Evolutionary conservation across 1,140 invertebrate genomes (phyloP).

Genomic region (Eciton burchellii): DNA sequence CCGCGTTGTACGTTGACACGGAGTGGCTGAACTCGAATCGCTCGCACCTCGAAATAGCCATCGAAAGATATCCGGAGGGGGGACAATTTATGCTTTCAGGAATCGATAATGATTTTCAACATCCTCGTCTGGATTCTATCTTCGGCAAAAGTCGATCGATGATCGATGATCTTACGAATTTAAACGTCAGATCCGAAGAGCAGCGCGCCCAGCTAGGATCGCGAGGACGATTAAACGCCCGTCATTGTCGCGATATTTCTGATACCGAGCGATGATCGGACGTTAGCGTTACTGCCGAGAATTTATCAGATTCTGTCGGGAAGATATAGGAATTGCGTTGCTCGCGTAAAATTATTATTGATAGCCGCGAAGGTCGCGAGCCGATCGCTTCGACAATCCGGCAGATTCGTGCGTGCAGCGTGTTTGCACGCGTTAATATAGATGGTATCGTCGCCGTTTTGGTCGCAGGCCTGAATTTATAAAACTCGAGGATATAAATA

Average conservation of each 20-base stretch:
- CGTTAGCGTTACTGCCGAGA: conserved; percentile 27
- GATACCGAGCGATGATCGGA: conserved; percentile 20
- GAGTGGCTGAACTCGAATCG: no score
- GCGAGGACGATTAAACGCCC: not conserved
- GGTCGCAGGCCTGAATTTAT: not conserved
- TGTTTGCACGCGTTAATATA: conserved; percentile 17
- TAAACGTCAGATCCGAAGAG: no score
- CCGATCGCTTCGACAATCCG: no score
- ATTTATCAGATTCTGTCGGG: conserved; percentile 39
- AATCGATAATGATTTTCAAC: no score
- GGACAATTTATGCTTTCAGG: no score
- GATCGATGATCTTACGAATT: no score
- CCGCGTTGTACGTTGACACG: no score
- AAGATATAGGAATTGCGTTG: conserved; percentile 49
- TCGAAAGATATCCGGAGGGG: no score
- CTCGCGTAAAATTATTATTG: conserved; percentile 50
- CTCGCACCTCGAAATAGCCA: no score
- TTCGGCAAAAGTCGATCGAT: no score
- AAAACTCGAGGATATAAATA: conserved; percentile 27
- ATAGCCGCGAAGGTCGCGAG: conserved; percentile 23
- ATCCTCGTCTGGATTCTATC: no score
- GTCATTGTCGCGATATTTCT: conserved; percentile 23
- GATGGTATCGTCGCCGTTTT: conserved; percentile 27
- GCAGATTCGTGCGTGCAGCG: no score
- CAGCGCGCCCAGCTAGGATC: not conserved